Evolutionary conservation across 1,140 invertebrate species (phyloP), one percentile per base, ranked within the genome.

Genomic region (Cecropterus lyciades): DNA sequence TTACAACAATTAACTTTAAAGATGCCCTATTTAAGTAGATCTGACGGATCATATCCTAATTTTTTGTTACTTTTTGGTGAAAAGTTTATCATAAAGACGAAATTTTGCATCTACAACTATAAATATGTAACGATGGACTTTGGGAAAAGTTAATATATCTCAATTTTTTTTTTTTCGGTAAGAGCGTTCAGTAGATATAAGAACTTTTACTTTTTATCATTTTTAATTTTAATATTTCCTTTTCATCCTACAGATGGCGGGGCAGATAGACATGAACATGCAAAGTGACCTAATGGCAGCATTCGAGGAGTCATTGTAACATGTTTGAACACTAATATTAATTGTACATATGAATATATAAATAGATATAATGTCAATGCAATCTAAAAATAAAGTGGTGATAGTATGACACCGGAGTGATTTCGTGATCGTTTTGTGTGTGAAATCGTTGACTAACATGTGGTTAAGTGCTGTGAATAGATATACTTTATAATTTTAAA

Each of bases 271-370:
- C 90, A 98, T 99, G 98, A 99, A 99, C 93, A 96, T 97, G 94
- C 98, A 99, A 93, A 99, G 98, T 93, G 98, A 99, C 94, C 94
- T 99, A 84, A 98, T 99, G 97, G 97, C 98, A 82, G 97, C 97
- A 63, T 99, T 99, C 92, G 98, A 99, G 93, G 97, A 98, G 93
- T 97, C 96, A 45, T 95, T 98, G 94, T 97, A 97, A 82, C 75
- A 73, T 75, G 76, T 66, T 77, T 65, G 64, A 78, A 85, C 72
- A 65, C 73, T 80, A 78, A 70, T 68, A 72, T 71, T 80, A 77
- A 70, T 80, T 89, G 87, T 89, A 90, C 73, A 88, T 84, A 87
- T 82, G 75, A 85, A 72, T 81, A 87, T 88, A 80, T 83, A 78
- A 74, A 80, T 77, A 76, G 80, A 80, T 79, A 75, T 77, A 77